phyloP scores from a whole-genome alignment of 23 tunicate genomes.

The Halocynthia aurantium region DNA sequence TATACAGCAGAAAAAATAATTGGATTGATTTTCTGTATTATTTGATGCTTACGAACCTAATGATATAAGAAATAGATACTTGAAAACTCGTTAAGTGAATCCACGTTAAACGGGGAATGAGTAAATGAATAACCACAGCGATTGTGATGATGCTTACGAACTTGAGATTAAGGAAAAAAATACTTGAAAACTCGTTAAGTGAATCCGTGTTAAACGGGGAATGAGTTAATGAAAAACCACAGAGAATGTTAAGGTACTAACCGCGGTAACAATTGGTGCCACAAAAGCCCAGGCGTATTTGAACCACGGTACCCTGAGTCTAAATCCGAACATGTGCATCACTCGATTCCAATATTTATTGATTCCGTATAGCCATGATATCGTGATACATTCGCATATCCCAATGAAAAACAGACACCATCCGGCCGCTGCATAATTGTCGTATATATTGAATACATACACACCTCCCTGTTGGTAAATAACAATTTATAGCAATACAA shows the following conservation, averaged over 20 bases:
- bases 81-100: not conserved
- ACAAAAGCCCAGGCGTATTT: constrained; percentile 54
- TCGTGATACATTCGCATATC: constrained; percentile 39
- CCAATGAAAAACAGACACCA: constrained; percentile 70
- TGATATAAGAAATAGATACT: not conserved
- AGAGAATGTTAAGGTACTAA: not conserved
- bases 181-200: not conserved
- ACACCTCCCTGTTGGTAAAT: constrained; percentile 50
- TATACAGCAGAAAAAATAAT: not conserved
- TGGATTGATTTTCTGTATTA: not conserved
- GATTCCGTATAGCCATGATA: constrained; percentile 55
- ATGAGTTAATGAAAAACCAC: no score
- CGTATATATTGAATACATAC: constrained; percentile 63
- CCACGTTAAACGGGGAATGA: no score
- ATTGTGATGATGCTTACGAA: no score
- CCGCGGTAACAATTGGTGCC: constrained; percentile 31
- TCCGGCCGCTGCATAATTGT: constrained; percentile 78
- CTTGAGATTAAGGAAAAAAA: not conserved
- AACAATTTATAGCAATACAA: not conserved
- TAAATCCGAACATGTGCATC: constrained; percentile 52
- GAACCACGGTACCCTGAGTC: constrained; percentile 60
- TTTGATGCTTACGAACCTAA: no score
- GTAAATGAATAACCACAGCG: no score
- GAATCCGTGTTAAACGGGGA: not conserved
- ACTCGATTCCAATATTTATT: constrained; percentile 50